These are phyloP conservation scores for Tinamus major DNA, from an alignment of 2,797 vertebrate species.

Conservation along the genomic window DNA sequence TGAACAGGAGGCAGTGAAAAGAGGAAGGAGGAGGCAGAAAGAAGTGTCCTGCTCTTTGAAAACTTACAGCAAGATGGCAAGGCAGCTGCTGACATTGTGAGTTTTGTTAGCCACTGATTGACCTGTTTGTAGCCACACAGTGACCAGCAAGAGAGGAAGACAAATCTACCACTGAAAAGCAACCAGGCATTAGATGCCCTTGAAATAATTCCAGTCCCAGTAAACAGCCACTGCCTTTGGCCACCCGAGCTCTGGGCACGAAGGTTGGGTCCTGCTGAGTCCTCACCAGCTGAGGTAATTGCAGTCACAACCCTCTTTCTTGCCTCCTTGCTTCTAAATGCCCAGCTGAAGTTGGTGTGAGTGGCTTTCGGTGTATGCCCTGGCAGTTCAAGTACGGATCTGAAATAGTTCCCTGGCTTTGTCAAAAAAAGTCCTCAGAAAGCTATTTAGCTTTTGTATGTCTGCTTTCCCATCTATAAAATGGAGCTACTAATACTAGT, in stretches of 20 bases:
- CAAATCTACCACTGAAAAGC: neutral
- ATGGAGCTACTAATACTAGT: constrained; percentile 24
- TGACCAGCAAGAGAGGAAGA: neutral
- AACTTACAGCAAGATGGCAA: neutral
- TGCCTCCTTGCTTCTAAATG: neutral
- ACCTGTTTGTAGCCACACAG: neutral
- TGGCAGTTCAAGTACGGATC: neutral
- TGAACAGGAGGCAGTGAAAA: neutral
- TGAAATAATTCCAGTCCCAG: neutral
- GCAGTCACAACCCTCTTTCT: constrained; percentile 15
- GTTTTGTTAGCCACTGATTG: constrained; percentile 30
- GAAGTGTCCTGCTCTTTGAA: neutral
- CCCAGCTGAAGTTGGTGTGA: neutral
- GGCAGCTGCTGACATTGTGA: neutral
- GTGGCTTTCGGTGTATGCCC: neutral
- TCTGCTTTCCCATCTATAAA: constrained; percentile 11
- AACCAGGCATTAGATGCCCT: neutral
- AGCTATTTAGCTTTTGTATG: neutral
- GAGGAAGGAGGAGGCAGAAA: neutral
- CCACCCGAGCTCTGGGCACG: neutral
- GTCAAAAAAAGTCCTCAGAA: constrained; percentile 9
- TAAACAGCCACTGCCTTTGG: constrained; percentile 1
- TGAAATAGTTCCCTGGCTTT: neutral
- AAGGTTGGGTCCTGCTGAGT: constrained; percentile 29
- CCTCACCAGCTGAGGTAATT: constrained; percentile 30